These are phyloP conservation scores for Sebastes itinus DNA, from an alignment of 2,797 vertebrate genomes.

Conservation along the genomic window DNA sequence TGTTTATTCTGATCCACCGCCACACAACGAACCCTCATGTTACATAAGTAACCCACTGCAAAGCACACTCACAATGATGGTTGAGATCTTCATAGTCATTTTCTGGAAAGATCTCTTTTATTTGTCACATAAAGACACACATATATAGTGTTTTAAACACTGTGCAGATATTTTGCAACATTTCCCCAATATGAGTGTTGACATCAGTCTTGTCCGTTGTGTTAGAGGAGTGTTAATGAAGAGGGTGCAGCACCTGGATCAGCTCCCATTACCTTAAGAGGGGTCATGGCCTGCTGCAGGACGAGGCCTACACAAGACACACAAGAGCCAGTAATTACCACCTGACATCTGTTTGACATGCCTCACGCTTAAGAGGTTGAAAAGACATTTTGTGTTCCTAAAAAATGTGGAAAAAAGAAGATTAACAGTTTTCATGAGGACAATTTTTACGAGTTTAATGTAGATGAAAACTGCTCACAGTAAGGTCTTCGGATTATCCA, in stretches of 20 bases:
- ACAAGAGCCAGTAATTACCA: constrained; percentile 47
- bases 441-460: not conserved
- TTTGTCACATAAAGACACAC: not conserved
- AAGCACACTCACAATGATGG: not conserved
- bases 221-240: constrained; percentile 21
- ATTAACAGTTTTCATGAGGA: not conserved
- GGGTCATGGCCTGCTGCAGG: constrained; percentile 44
- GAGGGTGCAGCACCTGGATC: constrained; percentile 54
- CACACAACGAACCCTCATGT: no score
- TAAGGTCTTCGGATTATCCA: not conserved
- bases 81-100: not conserved
- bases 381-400: not conserved
- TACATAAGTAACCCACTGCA: not conserved
- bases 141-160: not conserved
- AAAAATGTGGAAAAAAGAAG: not conserved
- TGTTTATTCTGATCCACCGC: no score
- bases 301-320: constrained; percentile 14
- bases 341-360: constrained; percentile 52
- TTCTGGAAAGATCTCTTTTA: not conserved
- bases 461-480: not conserved
- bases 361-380: constrained; percentile 8
- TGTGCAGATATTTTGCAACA: not conserved
- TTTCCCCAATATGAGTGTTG: not conserved
- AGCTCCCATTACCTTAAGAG: constrained; percentile 45
- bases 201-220: constrained; percentile 1